Evolutionary conservation across 2,113 vertebrate species (phyloP), one percentile per base, ranked within the genome.

Genomic region (Tautogolabrus adspersus): DNA sequence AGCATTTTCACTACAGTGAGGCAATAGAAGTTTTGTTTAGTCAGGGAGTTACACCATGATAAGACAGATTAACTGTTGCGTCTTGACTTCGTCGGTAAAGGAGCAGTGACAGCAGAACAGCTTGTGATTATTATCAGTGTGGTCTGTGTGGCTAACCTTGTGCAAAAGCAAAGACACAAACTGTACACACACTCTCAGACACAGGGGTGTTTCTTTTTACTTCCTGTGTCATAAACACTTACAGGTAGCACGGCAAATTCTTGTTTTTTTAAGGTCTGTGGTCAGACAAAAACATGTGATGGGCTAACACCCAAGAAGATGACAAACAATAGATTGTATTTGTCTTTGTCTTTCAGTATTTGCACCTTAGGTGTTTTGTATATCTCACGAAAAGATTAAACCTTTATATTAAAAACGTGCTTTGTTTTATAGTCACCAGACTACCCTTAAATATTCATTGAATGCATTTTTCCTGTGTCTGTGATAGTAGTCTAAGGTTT

Each of bases 131-230:
- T n/a, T 37, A 64, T 70, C 51, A 19, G 10, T 69, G 79, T 83
- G 85, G 86, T 86, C 47, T 75, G 7, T 66, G 84, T 81, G 77
- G 75, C 64, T 59, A 21, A 75, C 49, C 6, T 26, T 69, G 26
- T 54, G 66, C 3, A 1, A 68, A 55, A 11, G 23, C 63, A 60
- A n/a, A 42, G 3, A 8, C 54, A 21, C 38, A 21, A 7, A 55
- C 58, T 68, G 54, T 72, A 47, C 44, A 55, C 54, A 22, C 44
- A 37, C 26, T 37, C 26, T 37, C 60, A 74, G 55, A 70, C 6
- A 21, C n/a, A 64, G 60, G 56, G 26, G 26, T 0, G 10, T n/a
- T 6, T 19, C 16, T 49, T 15, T 49, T 7, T 49, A 15, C 47
- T 82, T 84, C 75, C 80, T 78, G 10, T 78, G 49, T 63, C 46